phyloP scores from a whole-genome alignment of 2,888 invertebrate species.

The Machimus rusticus region DNA sequence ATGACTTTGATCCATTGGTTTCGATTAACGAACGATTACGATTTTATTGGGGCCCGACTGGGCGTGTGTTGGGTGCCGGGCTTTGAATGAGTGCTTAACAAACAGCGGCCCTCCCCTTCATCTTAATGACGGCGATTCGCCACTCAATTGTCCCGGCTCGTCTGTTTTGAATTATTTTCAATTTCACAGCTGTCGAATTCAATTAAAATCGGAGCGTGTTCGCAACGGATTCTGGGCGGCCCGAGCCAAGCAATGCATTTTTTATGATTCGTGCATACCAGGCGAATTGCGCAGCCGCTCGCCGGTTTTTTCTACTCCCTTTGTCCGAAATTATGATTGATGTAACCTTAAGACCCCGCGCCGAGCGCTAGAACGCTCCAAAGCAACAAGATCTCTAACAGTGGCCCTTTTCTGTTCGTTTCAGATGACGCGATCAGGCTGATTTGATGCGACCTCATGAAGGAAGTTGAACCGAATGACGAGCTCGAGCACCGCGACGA shows the following conservation, averaged over 20 bases:
- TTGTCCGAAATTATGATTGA: conserved; percentile 15
- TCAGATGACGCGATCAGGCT: conserved; percentile 42
- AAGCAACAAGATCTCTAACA: conserved; percentile 5
- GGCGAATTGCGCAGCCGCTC: background rate
- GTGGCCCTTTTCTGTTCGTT: conserved; percentile 32
- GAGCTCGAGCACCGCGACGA: background rate
- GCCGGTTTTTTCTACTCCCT: background rate
- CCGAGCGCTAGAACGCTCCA: background rate
- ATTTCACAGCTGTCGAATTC: conserved; percentile 24
- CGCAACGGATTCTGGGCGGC: background rate
- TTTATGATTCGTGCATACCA: background rate
- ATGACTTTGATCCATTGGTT: background rate
- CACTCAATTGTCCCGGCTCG: background rate
- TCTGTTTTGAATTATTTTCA: conserved; percentile 19
- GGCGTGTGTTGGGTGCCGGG: background rate
- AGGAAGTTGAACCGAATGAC: conserved; percentile 14
- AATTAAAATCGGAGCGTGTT: background rate
- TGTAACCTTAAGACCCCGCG: background rate
- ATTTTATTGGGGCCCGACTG: background rate
- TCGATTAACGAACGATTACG: background rate
- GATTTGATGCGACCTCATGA: conserved; percentile 42
- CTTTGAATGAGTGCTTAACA: background rate
- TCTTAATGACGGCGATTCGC: background rate
- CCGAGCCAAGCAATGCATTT: background rate
- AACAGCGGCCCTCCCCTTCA: background rate